These are phyloP conservation scores for Harpagifer antarcticus DNA, from an alignment of 2,797 vertebrate species.

Conservation along the genomic window DNA sequence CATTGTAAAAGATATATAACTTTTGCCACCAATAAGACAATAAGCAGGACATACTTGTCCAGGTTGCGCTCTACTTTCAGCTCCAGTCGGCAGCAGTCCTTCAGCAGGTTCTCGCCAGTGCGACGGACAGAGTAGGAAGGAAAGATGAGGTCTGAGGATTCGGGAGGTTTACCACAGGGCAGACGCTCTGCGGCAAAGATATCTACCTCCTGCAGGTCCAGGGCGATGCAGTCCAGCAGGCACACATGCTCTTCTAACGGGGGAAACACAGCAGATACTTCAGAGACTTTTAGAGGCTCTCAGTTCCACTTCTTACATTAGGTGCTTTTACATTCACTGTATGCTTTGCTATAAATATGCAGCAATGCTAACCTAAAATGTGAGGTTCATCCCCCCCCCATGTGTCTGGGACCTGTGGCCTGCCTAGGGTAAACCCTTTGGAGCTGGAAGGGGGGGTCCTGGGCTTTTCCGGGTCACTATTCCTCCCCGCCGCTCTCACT, in stretches of 20 bases:
- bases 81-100: constrained; percentile 91
- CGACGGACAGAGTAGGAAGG: constrained; percentile 91
- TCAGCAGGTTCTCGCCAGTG: constrained; percentile 91
- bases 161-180: constrained; percentile 72
- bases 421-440: constrained; percentile 68
- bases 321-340: not conserved
- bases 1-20: not conserved
- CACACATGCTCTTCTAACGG: constrained; percentile 89
- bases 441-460: constrained; percentile 35
- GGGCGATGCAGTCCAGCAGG: constrained; percentile 93
- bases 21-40: not conserved
- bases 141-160: constrained; percentile 87
- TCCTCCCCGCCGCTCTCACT: constrained; percentile 57
- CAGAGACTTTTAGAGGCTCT: not conserved
- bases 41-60: constrained; percentile 87
- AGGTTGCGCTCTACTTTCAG: constrained; percentile 96
- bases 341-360: not conserved
- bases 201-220: constrained; percentile 98
- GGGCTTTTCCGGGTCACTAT: constrained; percentile 51
- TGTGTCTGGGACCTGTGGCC: constrained; percentile 46
- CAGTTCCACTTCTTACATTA: not conserved
- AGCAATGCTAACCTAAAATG: constrained; percentile 79
- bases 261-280: not conserved
- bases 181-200: constrained; percentile 92
- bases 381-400: constrained; percentile 39